A percentile compares a stretch with the other conserved stretches of the same genome.
phyloP scores from a whole-genome alignment of 2,888 invertebrate genomes.

The Glomeris marginata region DNA sequence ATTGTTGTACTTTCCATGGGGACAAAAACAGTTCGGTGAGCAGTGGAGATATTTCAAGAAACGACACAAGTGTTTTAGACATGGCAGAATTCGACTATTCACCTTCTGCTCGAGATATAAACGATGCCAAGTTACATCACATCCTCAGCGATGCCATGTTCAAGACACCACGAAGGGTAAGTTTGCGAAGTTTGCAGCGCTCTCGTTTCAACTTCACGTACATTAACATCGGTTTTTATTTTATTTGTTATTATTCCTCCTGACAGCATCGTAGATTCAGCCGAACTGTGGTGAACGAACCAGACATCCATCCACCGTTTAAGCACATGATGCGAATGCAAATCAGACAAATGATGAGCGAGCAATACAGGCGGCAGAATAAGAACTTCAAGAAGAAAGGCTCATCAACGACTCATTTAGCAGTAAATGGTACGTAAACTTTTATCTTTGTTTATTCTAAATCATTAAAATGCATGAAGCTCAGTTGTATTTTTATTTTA shows the following conservation, averaged over 20 bases:
- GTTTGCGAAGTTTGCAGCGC: conserved; percentile 11
- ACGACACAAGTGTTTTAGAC: conserved; percentile 45
- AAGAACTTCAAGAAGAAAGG: conserved; percentile 66
- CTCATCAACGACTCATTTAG: background rate
- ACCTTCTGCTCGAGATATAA: conserved; percentile 79
- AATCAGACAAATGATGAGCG: conserved; percentile 69
- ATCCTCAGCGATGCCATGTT: conserved; percentile 40
- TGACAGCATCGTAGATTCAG: conserved; percentile 21
- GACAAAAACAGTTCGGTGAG: background rate
- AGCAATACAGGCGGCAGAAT: conserved; percentile 61
- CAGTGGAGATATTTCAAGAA: background rate
- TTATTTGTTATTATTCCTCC: conserved; percentile 4
- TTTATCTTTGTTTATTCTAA: background rate
- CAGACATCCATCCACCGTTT: conserved; percentile 20
- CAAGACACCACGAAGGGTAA: conserved; percentile 50
- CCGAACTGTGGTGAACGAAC: conserved; percentile 20
- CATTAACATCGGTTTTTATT: background rate
- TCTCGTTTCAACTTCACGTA: too few species aligned
- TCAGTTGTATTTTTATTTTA: too few species aligned
- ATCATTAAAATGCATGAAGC: background rate
- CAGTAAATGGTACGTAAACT: background rate
- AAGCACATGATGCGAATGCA: conserved; percentile 81
- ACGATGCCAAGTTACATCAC: conserved; percentile 88
- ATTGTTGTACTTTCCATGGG: too few species aligned
- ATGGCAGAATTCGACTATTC: conserved; percentile 87